phyloP scores from a whole-genome alignment of 2,888 invertebrate species.

The Drosophila parthenogenetica region DNA sequence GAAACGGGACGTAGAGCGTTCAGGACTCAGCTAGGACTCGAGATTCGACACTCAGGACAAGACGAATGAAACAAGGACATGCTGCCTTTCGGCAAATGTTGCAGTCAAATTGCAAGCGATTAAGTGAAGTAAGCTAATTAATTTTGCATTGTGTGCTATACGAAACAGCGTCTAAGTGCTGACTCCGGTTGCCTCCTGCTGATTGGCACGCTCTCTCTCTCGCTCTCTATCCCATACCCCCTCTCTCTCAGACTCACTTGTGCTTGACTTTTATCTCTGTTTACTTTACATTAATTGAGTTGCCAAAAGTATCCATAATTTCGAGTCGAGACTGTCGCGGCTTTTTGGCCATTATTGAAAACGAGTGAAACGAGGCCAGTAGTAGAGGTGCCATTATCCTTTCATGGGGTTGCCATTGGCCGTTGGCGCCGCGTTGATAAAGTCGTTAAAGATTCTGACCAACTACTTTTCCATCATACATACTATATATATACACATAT shows the following conservation, averaged over 20 bases:
- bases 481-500: not conserved
- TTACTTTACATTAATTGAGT: conserved; percentile 81
- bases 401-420: conserved; percentile 16
- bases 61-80: conserved; percentile 27
- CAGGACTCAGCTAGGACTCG: not conserved
- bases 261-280: conserved; percentile 36
- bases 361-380: conserved; percentile 36
- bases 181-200: conserved; percentile 22
- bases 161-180: conserved; percentile 48
- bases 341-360: conserved; percentile 67
- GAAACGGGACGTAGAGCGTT: conserved; percentile 1
- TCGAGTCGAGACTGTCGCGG: conserved; percentile 46
- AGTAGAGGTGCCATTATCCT: conserved; percentile 15
- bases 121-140: conserved; percentile 81
- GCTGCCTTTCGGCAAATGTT: conserved; percentile 59
- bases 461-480: not conserved
- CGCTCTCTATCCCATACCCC: conserved; percentile 1
- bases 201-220: conserved; percentile 41
- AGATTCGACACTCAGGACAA: conserved; percentile 5
- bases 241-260: not conserved
- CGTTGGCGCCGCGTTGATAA: conserved; percentile 60
- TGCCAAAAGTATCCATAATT: conserved; percentile 76
- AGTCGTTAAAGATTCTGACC: conserved; percentile 52
- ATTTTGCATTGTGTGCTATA: conserved; percentile 75
- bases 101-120: conserved; percentile 79